These are phyloP conservation scores for Pseudonaja textilis DNA, from an alignment of 2,113 vertebrate species.

Conservation along the genomic window DNA sequence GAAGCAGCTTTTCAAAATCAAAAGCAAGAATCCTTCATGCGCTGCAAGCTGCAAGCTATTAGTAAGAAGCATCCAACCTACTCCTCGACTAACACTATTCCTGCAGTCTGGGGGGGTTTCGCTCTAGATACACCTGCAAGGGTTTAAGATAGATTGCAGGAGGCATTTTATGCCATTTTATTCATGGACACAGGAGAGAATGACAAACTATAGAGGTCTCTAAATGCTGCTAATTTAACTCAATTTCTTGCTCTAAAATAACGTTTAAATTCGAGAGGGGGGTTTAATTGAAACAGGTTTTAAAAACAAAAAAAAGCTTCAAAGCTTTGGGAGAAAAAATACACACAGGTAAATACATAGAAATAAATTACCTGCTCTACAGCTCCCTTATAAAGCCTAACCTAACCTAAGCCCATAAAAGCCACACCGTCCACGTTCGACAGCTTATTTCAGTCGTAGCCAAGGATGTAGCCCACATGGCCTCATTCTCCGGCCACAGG, in stretches of 20 bases:
- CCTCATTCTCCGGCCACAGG: neutral
- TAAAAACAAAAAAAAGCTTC: neutral
- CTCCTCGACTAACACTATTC: neutral
- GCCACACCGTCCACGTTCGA: neutral
- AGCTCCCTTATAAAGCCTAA: neutral
- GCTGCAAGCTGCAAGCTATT: neutral
- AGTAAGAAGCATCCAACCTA: neutral
- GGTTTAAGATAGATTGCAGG: neutral
- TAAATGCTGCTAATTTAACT: neutral
- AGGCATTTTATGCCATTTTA: no score
- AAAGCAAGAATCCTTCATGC: neutral
- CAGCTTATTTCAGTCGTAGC: neutral
- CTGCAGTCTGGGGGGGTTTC: neutral
- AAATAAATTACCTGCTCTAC: neutral
- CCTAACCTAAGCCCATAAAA: neutral
- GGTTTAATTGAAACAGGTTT: neutral
- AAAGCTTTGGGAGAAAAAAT: neutral
- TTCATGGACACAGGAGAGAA: neutral
- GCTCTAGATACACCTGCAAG: neutral
- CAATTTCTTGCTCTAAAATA: neutral
- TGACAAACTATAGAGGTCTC: neutral
- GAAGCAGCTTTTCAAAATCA: neutral
- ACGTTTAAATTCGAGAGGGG: neutral
- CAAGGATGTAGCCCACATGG: neutral
- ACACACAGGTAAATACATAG: rapidly evolving